Evolutionary conservation across 1,140 invertebrate genomes (phyloP), one percentile per base, ranked within the genome.

Genomic region (Aphelinus certus): DNA sequence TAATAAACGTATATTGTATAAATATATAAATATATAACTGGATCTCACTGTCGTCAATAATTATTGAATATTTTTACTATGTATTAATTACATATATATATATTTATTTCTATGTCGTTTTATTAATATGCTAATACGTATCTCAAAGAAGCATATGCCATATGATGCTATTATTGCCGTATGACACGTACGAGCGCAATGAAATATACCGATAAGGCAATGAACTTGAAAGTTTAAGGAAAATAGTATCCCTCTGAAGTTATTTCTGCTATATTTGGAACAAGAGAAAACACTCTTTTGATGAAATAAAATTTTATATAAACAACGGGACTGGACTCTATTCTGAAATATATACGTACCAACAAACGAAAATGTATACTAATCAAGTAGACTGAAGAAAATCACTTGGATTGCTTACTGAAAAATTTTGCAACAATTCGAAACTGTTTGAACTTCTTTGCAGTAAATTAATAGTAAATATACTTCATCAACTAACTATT

Each of bases 71-170:
- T 68, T 77, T n/a, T 55, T 72, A 62, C 49, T 58, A 60, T 53
- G 51, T 58, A 60, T n/a, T 69, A 77, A 48, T 66, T 71, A 60
- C 62, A 55, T 63, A 71, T 70, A 62, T 72, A 60, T 66, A 75
- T 70, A 73, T 73, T 64, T 76, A 77, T 77, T 58, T 80, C 77
- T 78, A 78, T 77, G 67, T 55, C 74, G 76, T 79, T 71, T 75
- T 81, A 72, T 81, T 73, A 76, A 79, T 78, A 62, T 81, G 76
- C 58, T 74, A 77, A 77, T 62, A 51, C 9, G 65, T 69, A 73
- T 76, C 48, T 57, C 42, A 58, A 53, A 65, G 48, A 9, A 72
- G 45, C 76, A 65, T 72, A 60, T 10, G 66, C 77, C 79, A 68
- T 75, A 55, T 79, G 76, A 80, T 51, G 68, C 47, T 47, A 62